Evolutionary conservation across 35 echinoderm and acorn worm species (phyloP).

Genomic region (Stichopus chloronotus): DNA sequence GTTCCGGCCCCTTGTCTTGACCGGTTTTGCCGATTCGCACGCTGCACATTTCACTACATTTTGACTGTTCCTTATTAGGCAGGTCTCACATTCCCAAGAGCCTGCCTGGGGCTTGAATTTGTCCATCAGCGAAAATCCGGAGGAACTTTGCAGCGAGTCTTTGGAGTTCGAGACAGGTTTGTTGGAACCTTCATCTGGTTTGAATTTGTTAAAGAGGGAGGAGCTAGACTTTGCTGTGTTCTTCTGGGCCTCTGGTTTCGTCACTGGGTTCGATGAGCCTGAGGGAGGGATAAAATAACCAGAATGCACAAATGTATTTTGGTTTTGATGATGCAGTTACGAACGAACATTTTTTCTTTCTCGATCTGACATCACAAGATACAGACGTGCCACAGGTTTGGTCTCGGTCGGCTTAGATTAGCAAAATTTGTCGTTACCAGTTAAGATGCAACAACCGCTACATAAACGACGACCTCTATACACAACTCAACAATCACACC

Average conservation of each 20-base stretch:
- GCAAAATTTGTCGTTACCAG: too few relatives aligned
- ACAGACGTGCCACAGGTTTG: too few relatives aligned
- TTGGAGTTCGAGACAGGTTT: conserved; percentile 56
- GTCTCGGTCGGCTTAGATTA: too few relatives aligned
- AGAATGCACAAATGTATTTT: too few relatives aligned
- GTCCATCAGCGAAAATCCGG: conserved; percentile 4
- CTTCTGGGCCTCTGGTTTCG: background rate
- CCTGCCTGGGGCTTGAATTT: background rate
- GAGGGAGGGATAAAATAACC: background rate
- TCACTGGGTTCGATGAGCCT: background rate
- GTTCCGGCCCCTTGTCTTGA: background rate
- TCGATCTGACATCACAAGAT: too few relatives aligned
- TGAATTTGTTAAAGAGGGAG: conserved; percentile 53
- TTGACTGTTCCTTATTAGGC: conserved; percentile 41
- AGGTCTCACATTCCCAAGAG: conserved; percentile 38
- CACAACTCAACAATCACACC: too few relatives aligned
- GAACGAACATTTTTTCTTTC: too few relatives aligned
- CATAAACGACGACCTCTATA: too few relatives aligned
- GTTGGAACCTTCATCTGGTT: conserved; percentile 36
- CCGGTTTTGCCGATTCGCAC: conserved; percentile 22
- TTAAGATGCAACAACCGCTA: too few relatives aligned
- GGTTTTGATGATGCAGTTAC: too few relatives aligned
- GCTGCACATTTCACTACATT: conserved; percentile 50
- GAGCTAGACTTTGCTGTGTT: background rate
- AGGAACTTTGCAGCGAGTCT: background rate